Percentiles rank a stretch among this genome's conserved stretches.
Evolutionary conservation across 1,140 invertebrate genomes (phyloP).

Genomic region (Stegodyphus mimosarum): DNA sequence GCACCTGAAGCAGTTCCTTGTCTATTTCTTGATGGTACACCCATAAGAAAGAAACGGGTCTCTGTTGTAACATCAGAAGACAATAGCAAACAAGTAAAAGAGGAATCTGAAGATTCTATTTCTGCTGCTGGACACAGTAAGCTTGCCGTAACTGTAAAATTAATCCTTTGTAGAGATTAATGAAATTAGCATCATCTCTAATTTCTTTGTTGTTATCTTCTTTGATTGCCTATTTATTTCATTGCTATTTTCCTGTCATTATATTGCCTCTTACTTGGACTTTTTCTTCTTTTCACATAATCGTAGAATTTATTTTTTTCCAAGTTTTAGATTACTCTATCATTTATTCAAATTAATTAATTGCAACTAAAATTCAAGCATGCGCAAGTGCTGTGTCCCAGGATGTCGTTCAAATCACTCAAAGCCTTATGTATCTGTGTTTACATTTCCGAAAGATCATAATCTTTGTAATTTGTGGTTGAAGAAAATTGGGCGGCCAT

Average conservation of each 20-base stretch:
- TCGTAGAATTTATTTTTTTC: neutral
- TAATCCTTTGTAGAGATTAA: neutral
- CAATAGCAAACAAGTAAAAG: neutral
- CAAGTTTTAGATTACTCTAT: neutral
- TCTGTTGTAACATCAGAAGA: neutral
- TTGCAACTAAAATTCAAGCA: neutral
- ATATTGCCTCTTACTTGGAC: neutral
- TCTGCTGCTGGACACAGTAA: neutral
- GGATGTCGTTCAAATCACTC: conserved; percentile 12
- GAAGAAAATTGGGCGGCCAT: conserved; percentile 9
- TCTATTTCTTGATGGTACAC: conserved; percentile 2
- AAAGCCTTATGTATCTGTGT: conserved; percentile 37
- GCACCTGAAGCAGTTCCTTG: neutral
- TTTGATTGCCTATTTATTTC: neutral
- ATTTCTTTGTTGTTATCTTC: neutral
- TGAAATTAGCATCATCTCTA: neutral
- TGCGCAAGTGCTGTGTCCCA: conserved; percentile 30
- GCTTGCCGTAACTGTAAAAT: neutral
- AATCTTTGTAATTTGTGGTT: conserved; percentile 22
- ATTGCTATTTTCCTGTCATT: neutral
- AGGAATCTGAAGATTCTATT: neutral
- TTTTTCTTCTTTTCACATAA: neutral
- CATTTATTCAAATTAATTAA: neutral
- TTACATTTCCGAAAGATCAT: conserved; percentile 30
- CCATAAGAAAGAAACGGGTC: neutral